Evolutionary conservation across 2,113 vertebrate species (phyloP), one percentile per base, ranked within the genome.

Genomic region (Pipa parva): DNA sequence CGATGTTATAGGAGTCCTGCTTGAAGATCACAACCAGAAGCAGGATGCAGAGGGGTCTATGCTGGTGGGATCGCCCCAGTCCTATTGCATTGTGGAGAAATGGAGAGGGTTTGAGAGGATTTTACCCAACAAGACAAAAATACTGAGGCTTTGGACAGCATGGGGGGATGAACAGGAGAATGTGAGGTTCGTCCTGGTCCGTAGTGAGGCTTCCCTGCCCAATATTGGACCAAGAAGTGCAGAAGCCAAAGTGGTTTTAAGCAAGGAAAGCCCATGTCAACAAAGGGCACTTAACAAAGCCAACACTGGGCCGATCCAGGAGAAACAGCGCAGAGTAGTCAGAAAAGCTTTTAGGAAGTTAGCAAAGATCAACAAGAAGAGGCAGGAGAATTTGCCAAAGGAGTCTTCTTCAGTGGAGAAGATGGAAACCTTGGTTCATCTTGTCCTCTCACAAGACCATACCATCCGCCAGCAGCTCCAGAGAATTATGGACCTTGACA

Each of bases 321-420:
- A 95, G 75, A 93, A 91, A 72, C 95, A 95, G 81, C 84, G 94
- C 17, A 83, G 95, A 37, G 81, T 93, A 39, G 93, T 97, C 7
- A 79, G 93, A 58, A 97, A 97, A 82, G 95, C 94, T 1, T 98
- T 98, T 85, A 87, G 93, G 76, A 98, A 98, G 71, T 78, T 98
- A 81, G 93, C 93, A 73, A 95, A 92, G 81, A 91, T 96, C 52
- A 95, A 97, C 51, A 90, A 83, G 63, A 89, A 85, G 73, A 86
- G 82, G 60, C 85, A 81, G 59, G 85, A 80, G 73, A 78, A 59
- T 57, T 72, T 73, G 25, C 73, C 77, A 46, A 75, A 75, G 4
- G 91, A 93, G 55, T 75, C 78, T 22, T 81, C 87, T 2, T 75
- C 86, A 0, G 85, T 79, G 33, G 92, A 93, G 73, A 89, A 81